Base-by-base conservation (phyloP, 2,888 invertebrate species). In the Volucella bombylans region DNA sequence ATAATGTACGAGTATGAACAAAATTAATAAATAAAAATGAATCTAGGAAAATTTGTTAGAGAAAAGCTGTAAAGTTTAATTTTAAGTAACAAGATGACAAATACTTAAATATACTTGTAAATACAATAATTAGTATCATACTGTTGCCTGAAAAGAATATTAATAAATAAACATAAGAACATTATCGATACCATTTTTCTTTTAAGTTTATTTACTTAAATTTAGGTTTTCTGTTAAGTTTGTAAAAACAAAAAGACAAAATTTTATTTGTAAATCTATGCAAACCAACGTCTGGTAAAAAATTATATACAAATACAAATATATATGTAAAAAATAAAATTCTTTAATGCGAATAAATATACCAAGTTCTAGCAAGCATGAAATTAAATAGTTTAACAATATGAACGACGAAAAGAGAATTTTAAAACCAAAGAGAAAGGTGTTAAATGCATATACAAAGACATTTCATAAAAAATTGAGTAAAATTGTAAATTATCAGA, bases 141-240 rank as follows among this genome's bases (percentile, higher is more conserved):
- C 64, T 80, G 83, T 83, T 83, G 83, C 83, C 83, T 83, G 74
- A 74, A 73, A 50, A 67, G 18, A 69, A 79, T 65, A 74, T 69
- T 57, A 59, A 50, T 77, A 10, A 52, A 78, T 59, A 73, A 47
- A 45, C 43, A 47, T 38, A 43, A 64, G 49, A 39, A 71, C 11
- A 72, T 55, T 39, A 45, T 47, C 23, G 18, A 43, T 43, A 72
- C 47, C 50, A 50, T 67, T 67, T 38, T 39, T 43, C 12, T 18
- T 10, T 62, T 67, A 67, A 31, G 38, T 50, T 67, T 49, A 23
- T n/a, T 62, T 52, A 15, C n/a, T 18, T 38, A 49, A 47, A 2
- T 41, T 11, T 31, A 31, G 2, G n/a, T 14, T 8, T 38, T 31
- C 47, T 64, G 45, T 69, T 83, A 59, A 67, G 79, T 83, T 83